Evolutionary conservation across 2,888 invertebrate species (phyloP).

Genomic region (Argyresthia goedartella): DNA sequence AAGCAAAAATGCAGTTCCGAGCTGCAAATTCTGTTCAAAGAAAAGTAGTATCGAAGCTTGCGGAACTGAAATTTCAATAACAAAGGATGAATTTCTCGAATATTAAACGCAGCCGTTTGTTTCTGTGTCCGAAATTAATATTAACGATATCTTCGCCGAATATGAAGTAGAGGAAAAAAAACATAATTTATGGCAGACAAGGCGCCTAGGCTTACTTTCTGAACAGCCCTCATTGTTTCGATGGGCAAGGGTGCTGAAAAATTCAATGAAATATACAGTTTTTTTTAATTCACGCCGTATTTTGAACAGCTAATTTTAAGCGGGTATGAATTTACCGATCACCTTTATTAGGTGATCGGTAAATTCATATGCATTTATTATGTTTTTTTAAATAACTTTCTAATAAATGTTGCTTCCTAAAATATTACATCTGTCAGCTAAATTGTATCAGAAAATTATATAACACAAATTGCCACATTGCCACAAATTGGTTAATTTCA

Average conservation of each 20-base stretch:
- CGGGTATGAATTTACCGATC: too few species aligned
- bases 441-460: too few species aligned
- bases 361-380: too few species aligned
- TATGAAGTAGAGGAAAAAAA: constrained; percentile 59
- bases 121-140: constrained; percentile 68
- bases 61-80: constrained; percentile 53
- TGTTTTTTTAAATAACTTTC: too few species aligned
- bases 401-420: too few species aligned
- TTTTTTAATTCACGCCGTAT: not conserved
- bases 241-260: constrained; percentile 1
- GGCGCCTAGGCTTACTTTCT: constrained; percentile 8
- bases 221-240: constrained; percentile 5
- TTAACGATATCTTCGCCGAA: constrained; percentile 65
- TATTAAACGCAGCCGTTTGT: constrained; percentile 57
- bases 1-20: not conserved
- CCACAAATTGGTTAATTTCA: too few species aligned
- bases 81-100: constrained; percentile 56
- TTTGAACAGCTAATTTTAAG: not conserved
- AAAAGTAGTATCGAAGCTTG: not conserved
- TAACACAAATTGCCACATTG: too few species aligned
- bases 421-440: too few species aligned
- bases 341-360: too few species aligned
- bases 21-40: not conserved
- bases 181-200: constrained; percentile 62
- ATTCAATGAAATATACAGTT: not conserved